Base-by-base conservation (phyloP, 2,888 invertebrate genomes). In the Stenotaenia linearis region DNA sequence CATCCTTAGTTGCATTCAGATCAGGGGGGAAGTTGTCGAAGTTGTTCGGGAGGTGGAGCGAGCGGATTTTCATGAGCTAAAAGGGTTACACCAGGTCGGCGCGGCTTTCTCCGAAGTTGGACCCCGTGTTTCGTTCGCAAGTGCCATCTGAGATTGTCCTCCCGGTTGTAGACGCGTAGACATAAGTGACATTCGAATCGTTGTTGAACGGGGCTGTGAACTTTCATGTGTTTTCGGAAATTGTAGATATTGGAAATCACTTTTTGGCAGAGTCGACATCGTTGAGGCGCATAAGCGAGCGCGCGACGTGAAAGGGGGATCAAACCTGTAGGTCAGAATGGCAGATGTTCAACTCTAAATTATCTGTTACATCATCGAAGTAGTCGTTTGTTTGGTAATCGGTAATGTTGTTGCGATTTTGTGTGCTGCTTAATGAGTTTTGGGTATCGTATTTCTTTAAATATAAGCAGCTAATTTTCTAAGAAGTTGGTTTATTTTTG, bases 171-270 rank as follows among this genome's bases (percentile, higher is more conserved):
- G 12, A 79, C 79, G 6, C 75, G 32, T 7, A 77, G 23, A 77
- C 80, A 80, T 10, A 79, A 18, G 32, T 30, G 37, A 56, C 80
- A 80, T 50, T 77, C 45, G 32, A 78, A 80, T 21, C 74, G 50
- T 37, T 56, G 40, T 18, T 61, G 80, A 18, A 75, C 35, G 30
- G 74, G 76, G 45, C 79, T 79, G 79, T 80, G 78, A 15, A 80
- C 74, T 18, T 35, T 79, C 80, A 80, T 80, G 45, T 80, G 80
- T 77, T 80, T 80, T 21, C 69, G 79, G 45, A 80, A 79, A 75
- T 80, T 80, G 40, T 76, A 80, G 5, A 79, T 79, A 37, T 80
- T 80, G 40, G 77, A 79, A 50, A 80, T 80, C 35, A 80, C 80
- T 56, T 77, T 80, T 45, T 79, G 40, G 79, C 80, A 80, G 6